Conservation (phyloP, 2,797 vertebrate genomes). For the Gadopsis bispinosus region DNA sequence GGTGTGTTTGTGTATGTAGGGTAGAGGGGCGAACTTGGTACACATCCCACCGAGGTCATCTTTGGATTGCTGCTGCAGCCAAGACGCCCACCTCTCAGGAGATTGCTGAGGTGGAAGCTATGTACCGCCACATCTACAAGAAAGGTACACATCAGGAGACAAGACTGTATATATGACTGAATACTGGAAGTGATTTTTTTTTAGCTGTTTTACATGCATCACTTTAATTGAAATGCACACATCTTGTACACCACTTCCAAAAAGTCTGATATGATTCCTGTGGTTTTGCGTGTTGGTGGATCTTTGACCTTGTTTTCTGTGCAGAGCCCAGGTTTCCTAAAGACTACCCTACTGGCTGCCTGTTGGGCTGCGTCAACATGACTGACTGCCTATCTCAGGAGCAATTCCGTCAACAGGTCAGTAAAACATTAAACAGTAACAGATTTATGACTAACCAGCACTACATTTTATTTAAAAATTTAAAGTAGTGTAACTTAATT, state of each 20-base stretch:
- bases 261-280: background rate
- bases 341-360: slow-evolving; percentile 94
- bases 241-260: background rate
- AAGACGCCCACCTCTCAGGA: slow-evolving; percentile 93
- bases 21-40: slow-evolving; percentile 98
- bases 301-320: slow-evolving; percentile 27
- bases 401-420: slow-evolving; percentile 93
- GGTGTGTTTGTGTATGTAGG: slow-evolving; percentile 73
- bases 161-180: background rate
- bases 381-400: slow-evolving; percentile 93
- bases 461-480: background rate
- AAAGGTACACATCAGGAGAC: slow-evolving; percentile 82
- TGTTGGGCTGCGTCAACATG: slow-evolving; percentile 93
- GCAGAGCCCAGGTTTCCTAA: slow-evolving; percentile 87
- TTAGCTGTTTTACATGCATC: background rate
- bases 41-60: slow-evolving; percentile 92
- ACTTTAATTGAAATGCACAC: background rate
- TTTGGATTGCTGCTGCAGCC: slow-evolving; percentile 97
- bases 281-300: background rate
- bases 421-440: slow-evolving; percentile 52
- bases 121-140: slow-evolving; percentile 86
- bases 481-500: background rate
- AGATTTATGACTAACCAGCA: background rate
- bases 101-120: slow-evolving; percentile 89
- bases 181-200: background rate